These are phyloP conservation scores for Hirundichthys speculiger DNA, from an alignment of 2,113 vertebrate species.

Conservation along the genomic window DNA sequence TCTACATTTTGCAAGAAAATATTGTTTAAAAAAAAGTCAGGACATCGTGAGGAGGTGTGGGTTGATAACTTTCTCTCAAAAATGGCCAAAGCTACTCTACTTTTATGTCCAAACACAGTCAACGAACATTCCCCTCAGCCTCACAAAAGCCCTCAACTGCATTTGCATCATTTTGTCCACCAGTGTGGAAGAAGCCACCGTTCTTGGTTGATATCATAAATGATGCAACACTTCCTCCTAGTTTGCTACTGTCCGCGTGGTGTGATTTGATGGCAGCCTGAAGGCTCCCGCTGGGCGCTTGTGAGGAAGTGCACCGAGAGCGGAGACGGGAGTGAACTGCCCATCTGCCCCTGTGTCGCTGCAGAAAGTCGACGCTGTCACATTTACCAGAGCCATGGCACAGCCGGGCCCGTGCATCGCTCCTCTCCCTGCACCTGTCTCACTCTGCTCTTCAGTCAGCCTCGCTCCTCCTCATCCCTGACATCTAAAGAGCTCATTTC, in stretches of 20 bases:
- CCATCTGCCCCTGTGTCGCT: conserved; percentile 71
- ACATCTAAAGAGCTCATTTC: conserved; percentile 65
- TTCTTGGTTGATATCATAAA: conserved; percentile 24
- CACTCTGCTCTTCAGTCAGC: conserved; percentile 2
- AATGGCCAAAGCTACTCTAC: conserved; percentile 70
- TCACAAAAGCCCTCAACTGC: background rate
- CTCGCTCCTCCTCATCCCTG: conserved; percentile 32
- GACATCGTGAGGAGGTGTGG: conserved; percentile 53
- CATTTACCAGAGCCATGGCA: conserved; percentile 26
- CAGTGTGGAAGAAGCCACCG: conserved; percentile 42
- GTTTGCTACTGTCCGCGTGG: conserved; percentile 37
- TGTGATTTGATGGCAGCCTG: conserved; percentile 47
- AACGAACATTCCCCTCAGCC: conserved; percentile 33
- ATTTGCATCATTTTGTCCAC: conserved; percentile 28
- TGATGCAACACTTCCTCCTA: conserved; percentile 46
- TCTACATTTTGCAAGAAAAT: conserved; percentile 33
- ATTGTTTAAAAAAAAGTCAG: conserved; percentile 49
- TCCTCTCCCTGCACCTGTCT: conserved; percentile 16
- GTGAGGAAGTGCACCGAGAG: conserved; percentile 47
- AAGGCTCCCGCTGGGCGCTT: conserved; percentile 49
- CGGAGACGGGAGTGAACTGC: conserved; percentile 40
- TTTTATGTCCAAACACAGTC: conserved; percentile 48
- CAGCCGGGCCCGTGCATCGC: conserved; percentile 26
- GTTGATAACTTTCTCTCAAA: conserved; percentile 53
- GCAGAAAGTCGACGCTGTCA: conserved; percentile 55